Conservation (phyloP, 1,140 invertebrate species). For the Euwallacea similis region DNA sequence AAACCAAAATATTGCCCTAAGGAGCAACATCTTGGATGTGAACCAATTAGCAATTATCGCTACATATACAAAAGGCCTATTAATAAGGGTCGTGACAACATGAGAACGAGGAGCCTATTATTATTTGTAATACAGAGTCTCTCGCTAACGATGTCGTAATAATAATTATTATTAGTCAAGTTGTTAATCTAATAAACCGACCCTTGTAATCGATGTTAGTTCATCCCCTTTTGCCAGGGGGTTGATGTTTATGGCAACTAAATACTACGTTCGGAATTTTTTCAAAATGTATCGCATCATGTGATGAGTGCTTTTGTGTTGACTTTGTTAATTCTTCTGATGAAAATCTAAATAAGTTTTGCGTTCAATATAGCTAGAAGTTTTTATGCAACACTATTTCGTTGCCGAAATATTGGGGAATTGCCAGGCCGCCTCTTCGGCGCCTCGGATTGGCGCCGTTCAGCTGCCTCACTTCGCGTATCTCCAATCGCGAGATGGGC, state of each 20-base stretch:
- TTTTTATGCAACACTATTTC: slow-evolving; percentile 15
- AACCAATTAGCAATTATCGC: slow-evolving; percentile 24
- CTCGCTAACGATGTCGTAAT: slow-evolving; percentile 46
- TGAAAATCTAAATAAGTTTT: no score
- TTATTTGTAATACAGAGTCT: slow-evolving; percentile 45
- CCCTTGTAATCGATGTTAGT: slow-evolving; percentile 49
- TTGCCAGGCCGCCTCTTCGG: slow-evolving; percentile 27
- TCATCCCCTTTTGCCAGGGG: slow-evolving; percentile 24
- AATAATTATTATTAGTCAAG: slow-evolving; percentile 53
- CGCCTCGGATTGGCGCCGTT: slow-evolving; percentile 29
- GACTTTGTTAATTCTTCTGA: no score
- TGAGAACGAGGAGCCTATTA: slow-evolving; percentile 29
- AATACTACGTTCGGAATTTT: no score
- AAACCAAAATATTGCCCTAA: no score
- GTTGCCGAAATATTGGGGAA: slow-evolving; percentile 16
- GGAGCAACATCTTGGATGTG: neutral
- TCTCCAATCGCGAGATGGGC: slow-evolving; percentile 29
- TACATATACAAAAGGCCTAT: slow-evolving; percentile 21
- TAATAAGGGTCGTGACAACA: slow-evolving; percentile 18
- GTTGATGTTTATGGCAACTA: no score
- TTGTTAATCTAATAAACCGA: slow-evolving; percentile 53
- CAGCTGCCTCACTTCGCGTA: slow-evolving; percentile 21
- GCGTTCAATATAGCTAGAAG: neutral
- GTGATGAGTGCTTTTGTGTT: no score
- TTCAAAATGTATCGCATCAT: no score